Base-by-base conservation (phyloP, 2,888 invertebrate species). In the Clunio marinus region DNA sequence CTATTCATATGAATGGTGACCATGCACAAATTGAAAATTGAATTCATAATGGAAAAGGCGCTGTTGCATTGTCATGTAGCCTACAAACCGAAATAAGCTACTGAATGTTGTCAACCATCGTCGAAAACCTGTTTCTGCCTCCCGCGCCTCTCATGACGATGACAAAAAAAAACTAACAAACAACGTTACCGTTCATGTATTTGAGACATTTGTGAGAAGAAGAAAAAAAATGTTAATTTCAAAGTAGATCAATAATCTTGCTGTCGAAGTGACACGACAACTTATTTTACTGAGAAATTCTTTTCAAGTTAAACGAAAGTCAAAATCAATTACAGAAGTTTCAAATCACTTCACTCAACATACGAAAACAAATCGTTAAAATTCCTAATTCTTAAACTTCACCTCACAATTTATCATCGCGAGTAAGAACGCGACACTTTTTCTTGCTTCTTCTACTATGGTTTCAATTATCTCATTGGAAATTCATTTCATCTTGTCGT, bases 311-410 rank as follows among this genome's bases (percentile, higher is more conserved):
- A 22, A 51, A 5, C 25, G 10, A 57, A 22, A 60, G 32, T 60
- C n/a, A 60, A 25, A 60, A 28, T 15, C 60, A 60, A 60, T 60
- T 63, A 63, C 41, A 1, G 13, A 20, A 5, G 25, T 28, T n/a
- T 32, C 3, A 51, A 51, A 51, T 51, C 51, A 22, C 57, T n/a
- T 17, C 51, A 22, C 27, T 24, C 25, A 25, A 27, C 57, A 57
- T 25, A 57, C 57, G 35, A 63, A 63, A 63, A 63, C 62, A 63
- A 63, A 63, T 63, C 62, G 45, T 63, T 45, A 45, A 63, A 63
- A 63, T 60, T 60, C 60, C 28, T 60, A 22, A 37, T 27, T 57
- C 57, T 25, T 57, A 7, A 63, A 41, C 22, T 41, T 63, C 41
- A 13, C n/a, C 62, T 41, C 45, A n/a, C 35, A 63, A 63, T 63